phyloP scores from a whole-genome alignment of 2,797 vertebrate genomes.

The Bucorvus abyssinicus region DNA sequence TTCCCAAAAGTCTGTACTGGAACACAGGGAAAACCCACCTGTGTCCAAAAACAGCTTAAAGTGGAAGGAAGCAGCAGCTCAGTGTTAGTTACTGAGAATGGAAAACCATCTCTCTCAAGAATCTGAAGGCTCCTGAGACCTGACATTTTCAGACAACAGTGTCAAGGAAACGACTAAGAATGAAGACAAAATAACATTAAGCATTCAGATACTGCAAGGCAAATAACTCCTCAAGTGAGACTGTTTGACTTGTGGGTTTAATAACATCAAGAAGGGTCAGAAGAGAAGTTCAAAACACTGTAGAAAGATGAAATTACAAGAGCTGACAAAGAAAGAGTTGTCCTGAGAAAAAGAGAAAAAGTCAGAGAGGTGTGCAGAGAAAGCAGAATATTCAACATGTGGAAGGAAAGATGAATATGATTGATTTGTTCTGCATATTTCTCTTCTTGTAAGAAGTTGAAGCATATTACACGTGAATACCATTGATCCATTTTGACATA shows the following conservation, averaged over 20 bases:
- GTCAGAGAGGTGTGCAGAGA: not conserved
- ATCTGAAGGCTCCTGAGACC: not conserved
- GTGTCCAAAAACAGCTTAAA: not conserved
- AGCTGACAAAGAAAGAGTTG: not conserved
- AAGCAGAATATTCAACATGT: rapidly evolving
- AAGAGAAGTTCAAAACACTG: not conserved
- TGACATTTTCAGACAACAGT: not conserved
- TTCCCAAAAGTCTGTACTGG: not conserved
- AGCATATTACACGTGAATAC: not conserved
- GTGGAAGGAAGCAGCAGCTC: not conserved
- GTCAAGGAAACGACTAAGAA: not conserved
- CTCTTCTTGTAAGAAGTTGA: not conserved
- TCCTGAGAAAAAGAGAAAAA: not conserved
- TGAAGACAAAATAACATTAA: not conserved
- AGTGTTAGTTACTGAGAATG: not conserved
- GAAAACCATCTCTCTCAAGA: not conserved
- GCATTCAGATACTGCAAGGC: not conserved
- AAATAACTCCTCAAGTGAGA: not conserved
- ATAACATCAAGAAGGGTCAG: not conserved
- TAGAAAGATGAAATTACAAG: not conserved
- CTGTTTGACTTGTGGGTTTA: not conserved
- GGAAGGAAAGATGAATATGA: not conserved
- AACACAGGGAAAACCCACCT: not conserved
- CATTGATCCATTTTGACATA: not conserved
- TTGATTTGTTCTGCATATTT: not conserved